phyloP scores from a whole-genome alignment of 2,797 vertebrate genomes.

The Sebastes reedi region DNA sequence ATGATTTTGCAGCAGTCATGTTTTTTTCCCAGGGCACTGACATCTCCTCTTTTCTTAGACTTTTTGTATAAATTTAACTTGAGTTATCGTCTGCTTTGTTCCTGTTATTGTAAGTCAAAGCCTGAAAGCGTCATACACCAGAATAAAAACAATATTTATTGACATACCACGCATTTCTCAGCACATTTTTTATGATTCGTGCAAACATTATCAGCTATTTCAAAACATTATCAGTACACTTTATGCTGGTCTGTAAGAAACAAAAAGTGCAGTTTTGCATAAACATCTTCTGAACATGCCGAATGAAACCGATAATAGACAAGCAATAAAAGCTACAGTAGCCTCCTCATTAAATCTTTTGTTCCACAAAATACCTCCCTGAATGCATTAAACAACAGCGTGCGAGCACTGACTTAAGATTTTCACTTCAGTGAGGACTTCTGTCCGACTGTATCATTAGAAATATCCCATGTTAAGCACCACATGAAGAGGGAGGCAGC shows the following conservation, averaged over 20 bases:
- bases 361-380: neutral
- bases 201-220: neutral
- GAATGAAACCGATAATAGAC: neutral
- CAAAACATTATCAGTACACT: neutral
- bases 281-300: neutral
- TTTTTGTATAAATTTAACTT: constrained; percentile 5
- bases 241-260: neutral
- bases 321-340: neutral
- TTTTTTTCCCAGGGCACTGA: constrained; percentile 50
- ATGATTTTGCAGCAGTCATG: constrained; percentile 49
- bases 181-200: neutral
- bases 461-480: constrained; percentile 3
- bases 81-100: neutral
- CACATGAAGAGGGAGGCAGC: neutral
- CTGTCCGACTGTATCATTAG: neutral
- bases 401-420: neutral
- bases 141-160: neutral
- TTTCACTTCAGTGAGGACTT: neutral
- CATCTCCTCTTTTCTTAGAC: constrained; percentile 39
- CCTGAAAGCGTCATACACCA: neutral
- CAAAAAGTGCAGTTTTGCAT: neutral
- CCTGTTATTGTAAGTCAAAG: constrained; percentile 7
- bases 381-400: neutral
- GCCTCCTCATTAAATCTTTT: neutral
- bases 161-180: constrained; percentile 6